Percentiles rank a stretch among this genome's conserved stretches.
These are phyloP conservation scores for Mormyrus iriodes DNA, from an alignment of 2,113 vertebrate species.

Conservation along the genomic window DNA sequence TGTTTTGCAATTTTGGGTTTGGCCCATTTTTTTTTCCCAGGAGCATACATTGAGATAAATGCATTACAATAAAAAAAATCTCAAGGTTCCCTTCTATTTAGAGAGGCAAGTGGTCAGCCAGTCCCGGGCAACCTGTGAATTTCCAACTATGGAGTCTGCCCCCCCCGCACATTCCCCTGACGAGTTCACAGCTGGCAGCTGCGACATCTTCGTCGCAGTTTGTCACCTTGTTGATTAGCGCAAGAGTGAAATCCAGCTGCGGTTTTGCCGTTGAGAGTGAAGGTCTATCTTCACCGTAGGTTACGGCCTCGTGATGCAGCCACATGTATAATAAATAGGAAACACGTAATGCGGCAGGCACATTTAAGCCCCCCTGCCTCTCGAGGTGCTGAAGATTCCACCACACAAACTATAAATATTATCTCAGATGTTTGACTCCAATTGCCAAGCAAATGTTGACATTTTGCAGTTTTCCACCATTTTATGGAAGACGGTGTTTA, in stretches of 20 bases:
- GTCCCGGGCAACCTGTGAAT: background rate
- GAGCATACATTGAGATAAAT: background rate
- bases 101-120: background rate
- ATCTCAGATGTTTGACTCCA: background rate
- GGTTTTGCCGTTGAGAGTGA: conserved; percentile 12
- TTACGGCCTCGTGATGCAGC: background rate
- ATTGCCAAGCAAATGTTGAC: background rate
- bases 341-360: background rate
- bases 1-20: background rate
- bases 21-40: background rate
- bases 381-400: background rate
- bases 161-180: background rate
- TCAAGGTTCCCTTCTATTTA: background rate
- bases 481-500: conserved; percentile 6
- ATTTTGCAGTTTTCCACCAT: conserved; percentile 3
- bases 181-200: conserved; percentile 9
- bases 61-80: background rate
- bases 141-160: background rate
- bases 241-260: background rate
- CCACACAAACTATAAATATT: background rate
- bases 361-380: background rate
- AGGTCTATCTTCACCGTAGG: background rate
- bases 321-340: background rate
- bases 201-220: background rate
- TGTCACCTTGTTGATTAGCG: background rate